Evolutionary conservation across 2,113 vertebrate species (phyloP).

Genomic region (Phyllopteryx taeniolatus): DNA sequence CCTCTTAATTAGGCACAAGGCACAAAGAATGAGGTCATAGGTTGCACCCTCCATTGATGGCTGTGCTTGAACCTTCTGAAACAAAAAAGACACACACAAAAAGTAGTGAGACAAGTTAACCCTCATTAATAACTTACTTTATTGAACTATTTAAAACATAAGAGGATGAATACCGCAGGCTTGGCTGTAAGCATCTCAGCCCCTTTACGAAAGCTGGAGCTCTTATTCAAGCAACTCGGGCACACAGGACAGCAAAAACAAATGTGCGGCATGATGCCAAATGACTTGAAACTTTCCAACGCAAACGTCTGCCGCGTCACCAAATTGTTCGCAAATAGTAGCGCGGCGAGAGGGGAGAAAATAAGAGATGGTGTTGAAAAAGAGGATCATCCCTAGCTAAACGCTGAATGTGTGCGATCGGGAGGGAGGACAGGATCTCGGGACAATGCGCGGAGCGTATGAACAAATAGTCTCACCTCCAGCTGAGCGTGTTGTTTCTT

Average conservation of each 20-base stretch:
- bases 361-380: conserved; percentile 57
- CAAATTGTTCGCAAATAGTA: conserved; percentile 18
- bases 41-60: conserved; percentile 33
- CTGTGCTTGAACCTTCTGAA: conserved; percentile 7
- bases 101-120: conserved; percentile 62
- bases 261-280: conserved; percentile 13
- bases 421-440: conserved; percentile 57
- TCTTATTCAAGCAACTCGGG: conserved; percentile 50
- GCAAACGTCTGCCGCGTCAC: neutral
- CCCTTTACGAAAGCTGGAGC: conserved; percentile 42
- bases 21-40: conserved; percentile 39
- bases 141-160: conserved; percentile 69
- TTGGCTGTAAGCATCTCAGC: conserved; percentile 70
- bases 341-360: conserved; percentile 44
- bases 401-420: conserved; percentile 57
- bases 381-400: conserved; percentile 66
- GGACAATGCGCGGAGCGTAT: conserved; percentile 63
- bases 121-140: conserved; percentile 71
- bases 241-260: conserved; percentile 19
- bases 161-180: conserved; percentile 58
- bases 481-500: conserved; percentile 75
- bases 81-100: conserved; percentile 43
- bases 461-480: conserved; percentile 75
- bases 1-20: conserved; percentile 41
- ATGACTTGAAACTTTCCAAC: neutral